phyloP scores from a whole-genome alignment of 2,113 vertebrate genomes.

The Microcebus jonahi region DNA sequence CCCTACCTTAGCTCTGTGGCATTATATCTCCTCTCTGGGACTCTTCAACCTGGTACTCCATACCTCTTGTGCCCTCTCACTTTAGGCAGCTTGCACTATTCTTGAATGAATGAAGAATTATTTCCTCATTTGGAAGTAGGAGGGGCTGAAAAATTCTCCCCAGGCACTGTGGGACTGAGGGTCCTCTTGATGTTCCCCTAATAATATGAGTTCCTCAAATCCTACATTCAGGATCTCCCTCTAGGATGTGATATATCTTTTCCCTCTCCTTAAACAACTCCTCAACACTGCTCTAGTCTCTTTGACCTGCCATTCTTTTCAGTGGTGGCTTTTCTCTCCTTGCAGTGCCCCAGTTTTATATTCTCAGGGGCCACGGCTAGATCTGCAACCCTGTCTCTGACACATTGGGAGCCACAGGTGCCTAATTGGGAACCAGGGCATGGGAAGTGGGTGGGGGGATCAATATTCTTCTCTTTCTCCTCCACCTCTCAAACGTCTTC shows the following conservation, averaged over 20 bases:
- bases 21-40: conserved; percentile 74
- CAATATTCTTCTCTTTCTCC: conserved; percentile 44
- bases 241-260: conserved; percentile 52
- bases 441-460: conserved; percentile 43
- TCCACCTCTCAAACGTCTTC: conserved; percentile 52
- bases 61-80: conserved; percentile 79
- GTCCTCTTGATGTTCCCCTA: conserved; percentile 39
- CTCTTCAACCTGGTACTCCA: conserved; percentile 66
- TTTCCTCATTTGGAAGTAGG: conserved; percentile 62
- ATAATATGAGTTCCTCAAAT: conserved; percentile 58
- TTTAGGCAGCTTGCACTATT: conserved; percentile 78
- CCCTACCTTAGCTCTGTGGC: conserved; percentile 66
- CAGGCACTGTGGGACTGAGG: conserved; percentile 53
- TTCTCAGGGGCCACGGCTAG: conserved; percentile 73
- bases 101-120: conserved; percentile 63
- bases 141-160: conserved; percentile 55
- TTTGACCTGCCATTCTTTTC: conserved; percentile 40
- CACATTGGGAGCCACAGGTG: conserved; percentile 62
- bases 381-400: conserved; percentile 54
- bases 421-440: conserved; percentile 69
- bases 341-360: conserved; percentile 66
- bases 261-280: neutral
- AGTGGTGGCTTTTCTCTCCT: conserved; percentile 48
- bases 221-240: conserved; percentile 63
- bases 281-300: conserved; percentile 45